phyloP scores from a whole-genome alignment of 2,113 vertebrate genomes.

The Malurus cyaneus region DNA sequence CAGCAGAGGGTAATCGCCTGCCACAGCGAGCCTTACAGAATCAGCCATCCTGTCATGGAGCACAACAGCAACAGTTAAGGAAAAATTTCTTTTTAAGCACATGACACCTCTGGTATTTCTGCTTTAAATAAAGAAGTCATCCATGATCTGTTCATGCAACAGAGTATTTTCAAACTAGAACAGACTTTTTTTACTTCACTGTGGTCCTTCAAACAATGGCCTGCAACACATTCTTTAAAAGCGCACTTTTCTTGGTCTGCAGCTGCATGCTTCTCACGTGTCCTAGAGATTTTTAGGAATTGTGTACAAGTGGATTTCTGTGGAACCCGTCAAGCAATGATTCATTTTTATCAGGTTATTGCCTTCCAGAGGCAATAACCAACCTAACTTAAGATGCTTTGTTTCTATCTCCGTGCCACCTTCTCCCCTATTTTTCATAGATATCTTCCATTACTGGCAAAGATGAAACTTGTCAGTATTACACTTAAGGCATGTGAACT shows the following conservation, averaged over 20 bases:
- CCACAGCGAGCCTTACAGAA: not conserved
- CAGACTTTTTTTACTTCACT: not conserved
- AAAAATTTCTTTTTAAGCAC: not conserved
- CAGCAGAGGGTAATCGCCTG: not conserved
- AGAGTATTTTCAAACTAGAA: not conserved
- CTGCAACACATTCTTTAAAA: not conserved
- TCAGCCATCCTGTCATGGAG: not conserved
- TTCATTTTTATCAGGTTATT: not conserved
- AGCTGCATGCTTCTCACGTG: not conserved
- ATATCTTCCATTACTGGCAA: not conserved
- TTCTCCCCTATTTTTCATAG: not conserved
- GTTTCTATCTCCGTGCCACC: not conserved
- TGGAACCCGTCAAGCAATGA: not conserved
- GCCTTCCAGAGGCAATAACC: not conserved
- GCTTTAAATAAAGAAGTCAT: not conserved
- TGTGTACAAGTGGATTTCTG: not conserved
- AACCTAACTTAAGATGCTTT: rapidly evolving
- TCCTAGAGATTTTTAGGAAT: not conserved
- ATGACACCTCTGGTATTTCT: not conserved
- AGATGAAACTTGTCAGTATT: not conserved
- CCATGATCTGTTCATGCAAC: not conserved
- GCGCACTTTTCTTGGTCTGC: not conserved
- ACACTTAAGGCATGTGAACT: rapidly evolving
- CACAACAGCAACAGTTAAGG: not conserved
- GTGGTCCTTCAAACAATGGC: not conserved